Conservation (phyloP, 2,113 vertebrate species). For the Argyrosomus japonicus region DNA sequence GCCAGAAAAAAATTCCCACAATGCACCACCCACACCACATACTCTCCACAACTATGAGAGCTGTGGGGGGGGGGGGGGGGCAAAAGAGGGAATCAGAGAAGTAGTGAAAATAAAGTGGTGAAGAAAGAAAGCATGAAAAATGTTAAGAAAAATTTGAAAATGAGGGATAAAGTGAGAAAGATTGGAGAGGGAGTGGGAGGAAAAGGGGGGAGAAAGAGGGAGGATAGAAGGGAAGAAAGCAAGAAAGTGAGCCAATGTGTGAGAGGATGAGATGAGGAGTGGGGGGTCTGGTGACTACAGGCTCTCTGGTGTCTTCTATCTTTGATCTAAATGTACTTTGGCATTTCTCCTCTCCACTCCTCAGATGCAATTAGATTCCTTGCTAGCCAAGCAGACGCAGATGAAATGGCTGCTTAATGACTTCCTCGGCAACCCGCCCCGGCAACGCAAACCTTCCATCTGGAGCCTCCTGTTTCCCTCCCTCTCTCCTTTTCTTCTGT, state of each 20-base stretch:
- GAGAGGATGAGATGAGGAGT: slow-evolving; percentile 41
- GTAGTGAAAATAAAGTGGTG: slow-evolving; percentile 21
- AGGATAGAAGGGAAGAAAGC: slow-evolving; percentile 31
- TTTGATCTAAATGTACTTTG: slow-evolving; percentile 85
- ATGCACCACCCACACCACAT: slow-evolving; percentile 66
- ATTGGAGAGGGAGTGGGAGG: slow-evolving; percentile 37
- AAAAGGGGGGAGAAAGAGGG: background rate
- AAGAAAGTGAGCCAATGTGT: slow-evolving; percentile 57
- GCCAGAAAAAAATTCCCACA: slow-evolving; percentile 57
- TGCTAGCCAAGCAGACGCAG: slow-evolving; percentile 83
- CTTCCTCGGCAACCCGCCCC: slow-evolving; percentile 82
- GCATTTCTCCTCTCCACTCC: slow-evolving; percentile 82
- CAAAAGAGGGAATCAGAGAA: slow-evolving; percentile 26
- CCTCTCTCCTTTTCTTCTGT: slow-evolving; percentile 10
- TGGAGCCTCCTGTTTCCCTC: slow-evolving; percentile 75
- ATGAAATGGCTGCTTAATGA: slow-evolving; percentile 87
- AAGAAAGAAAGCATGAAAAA: slow-evolving; percentile 26
- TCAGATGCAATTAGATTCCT: slow-evolving; percentile 84
- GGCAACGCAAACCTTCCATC: slow-evolving; percentile 81
- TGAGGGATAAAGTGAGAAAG: slow-evolving; percentile 24
- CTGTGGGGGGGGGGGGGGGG: background rate
- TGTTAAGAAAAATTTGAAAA: slow-evolving; percentile 41
- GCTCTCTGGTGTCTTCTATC: slow-evolving; percentile 80
- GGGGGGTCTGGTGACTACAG: slow-evolving; percentile 64
- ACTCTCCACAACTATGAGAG: slow-evolving; percentile 19